Evolutionary conservation across 1,140 invertebrate species (phyloP), one percentile per base, ranked within the genome.

Genomic region (Drosophila carrolli): DNA sequence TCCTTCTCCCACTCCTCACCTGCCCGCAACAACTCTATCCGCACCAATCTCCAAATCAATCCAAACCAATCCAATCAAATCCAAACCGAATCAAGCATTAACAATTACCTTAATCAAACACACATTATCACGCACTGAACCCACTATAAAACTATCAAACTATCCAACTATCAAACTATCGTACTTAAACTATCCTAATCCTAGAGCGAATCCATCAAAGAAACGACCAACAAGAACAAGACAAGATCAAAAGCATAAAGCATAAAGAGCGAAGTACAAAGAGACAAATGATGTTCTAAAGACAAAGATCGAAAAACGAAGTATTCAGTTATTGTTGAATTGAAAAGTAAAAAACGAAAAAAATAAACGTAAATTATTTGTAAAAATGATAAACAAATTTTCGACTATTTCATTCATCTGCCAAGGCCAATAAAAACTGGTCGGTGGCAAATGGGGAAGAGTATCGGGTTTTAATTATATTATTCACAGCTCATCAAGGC

Each of bases 331-430:
- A 86, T 83, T 86, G 83, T 86, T 86, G 82, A 88, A 76, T 76
- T 75, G 71, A 61, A 56, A 50, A 60, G 63, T 77, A 86, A 86
- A 80, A 53, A 67, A 72, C 71, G 73, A 82, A 75, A 76, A 88
- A 88, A 88, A 86, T 86, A 79, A 88, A 89, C 29, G 79, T 88
- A 88, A 88, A 88, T 88, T 89, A 88, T 89, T 89, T 84, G 76
- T 81, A 72, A 88, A 89, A 75, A 66, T 58, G 67, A 80, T 80
- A 68, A 68, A 76, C 61, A 73, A 71, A 74, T 66, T 61, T 58
- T 54, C 13, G 57, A 70, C 57, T 88, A 58, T 88, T 72, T 88
- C 48, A 79, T 86, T 88, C 74, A 77, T 51, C 46, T 68, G 62
- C 46, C 79, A 78, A 83, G 79, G 83, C 70, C 71, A 58, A 61